phyloP scores from a whole-genome alignment of 2,888 invertebrate species.

The Scrobipalpa atriplicella region DNA sequence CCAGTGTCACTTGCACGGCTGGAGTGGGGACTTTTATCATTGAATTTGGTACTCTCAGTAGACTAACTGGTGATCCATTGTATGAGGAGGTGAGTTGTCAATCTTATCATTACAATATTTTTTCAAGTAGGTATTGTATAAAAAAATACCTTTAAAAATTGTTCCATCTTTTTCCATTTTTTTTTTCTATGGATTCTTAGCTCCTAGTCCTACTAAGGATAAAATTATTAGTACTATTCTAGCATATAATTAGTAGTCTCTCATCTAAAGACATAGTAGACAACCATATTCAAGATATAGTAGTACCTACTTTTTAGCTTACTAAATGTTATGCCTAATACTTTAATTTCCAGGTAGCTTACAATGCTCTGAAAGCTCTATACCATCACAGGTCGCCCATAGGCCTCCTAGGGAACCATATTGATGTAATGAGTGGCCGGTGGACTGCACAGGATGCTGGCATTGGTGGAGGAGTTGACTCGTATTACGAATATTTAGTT shows the following conservation, averaged over 20 bases:
- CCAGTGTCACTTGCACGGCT: slow-evolving; percentile 98
- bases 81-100: slow-evolving; percentile 90
- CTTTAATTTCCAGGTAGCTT: slow-evolving; percentile 85
- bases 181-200: too few relatives aligned
- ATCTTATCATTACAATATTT: too few relatives aligned
- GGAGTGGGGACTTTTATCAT: slow-evolving; percentile 98
- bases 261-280: too few relatives aligned
- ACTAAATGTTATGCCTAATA: not conserved
- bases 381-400: slow-evolving; percentile 94
- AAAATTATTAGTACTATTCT: too few relatives aligned
- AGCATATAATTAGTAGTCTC: too few relatives aligned
- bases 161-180: too few relatives aligned
- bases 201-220: too few relatives aligned
- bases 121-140: too few relatives aligned
- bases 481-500: slow-evolving; percentile 98
- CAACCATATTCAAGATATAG: too few relatives aligned
- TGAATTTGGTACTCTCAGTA: slow-evolving; percentile 97
- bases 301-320: too few relatives aligned
- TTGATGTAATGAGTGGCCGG: slow-evolving; percentile 95
- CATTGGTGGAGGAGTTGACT: slow-evolving; percentile 97
- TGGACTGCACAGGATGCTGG: slow-evolving; percentile 99
- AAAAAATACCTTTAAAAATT: too few relatives aligned
- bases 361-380: slow-evolving; percentile 94
- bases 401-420: slow-evolving; percentile 97
- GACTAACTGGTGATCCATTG: slow-evolving; percentile 95